Evolutionary conservation across 37 sponge, comb jelly and placozoan species (phyloP), one percentile per base, ranked within the genome.

Genomic region (Beroe forskalii): DNA sequence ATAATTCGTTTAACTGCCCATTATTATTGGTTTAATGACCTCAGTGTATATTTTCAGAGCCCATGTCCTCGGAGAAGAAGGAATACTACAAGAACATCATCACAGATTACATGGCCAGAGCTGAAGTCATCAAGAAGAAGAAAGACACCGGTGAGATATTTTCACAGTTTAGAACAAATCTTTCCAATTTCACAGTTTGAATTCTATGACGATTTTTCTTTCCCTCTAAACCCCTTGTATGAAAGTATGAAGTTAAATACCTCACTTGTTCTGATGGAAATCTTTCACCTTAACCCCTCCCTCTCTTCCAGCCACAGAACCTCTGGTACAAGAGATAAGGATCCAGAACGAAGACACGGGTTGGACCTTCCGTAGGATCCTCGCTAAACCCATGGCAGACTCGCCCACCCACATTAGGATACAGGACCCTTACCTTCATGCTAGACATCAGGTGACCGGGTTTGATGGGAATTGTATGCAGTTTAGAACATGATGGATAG

Each of bases 361-460:
- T 38, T 72, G 76, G 76, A 37, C 76, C 2, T 72, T 23, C 76
- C 19, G 40, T 3, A 4, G 40, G 40, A 27, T 72, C 2, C 27
- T 72, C 14, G 40, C 38, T 12, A 72, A 72, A 33, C 76, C 76
- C 39, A 17, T 72, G 28, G 40, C 38, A 6, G 76, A 72, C 76
- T 72, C 76, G 3, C 76, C 76, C 22, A 38, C 76, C 22, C 76
- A 72, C 22, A 72, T 72, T 38, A 72, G 76, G 27, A 72, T 72
- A 38, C 76, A 72, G 40, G 76, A 72, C 40, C 76, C 76, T 20
- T 72, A 72, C 76, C 76, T 72, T 20, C 76, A 72, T 38, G 76
- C 76, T 3, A 4, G 76, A 37, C 76, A 72, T 72, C 76, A 72
- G 76, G 76, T 72, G 19, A 24, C 27, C 60, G 60, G 60, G 9